A percentile compares a stretch with the other conserved stretches of the same genome.
phyloP scores from a whole-genome alignment of 2,888 invertebrate genomes.

The Pterostichus niger region DNA sequence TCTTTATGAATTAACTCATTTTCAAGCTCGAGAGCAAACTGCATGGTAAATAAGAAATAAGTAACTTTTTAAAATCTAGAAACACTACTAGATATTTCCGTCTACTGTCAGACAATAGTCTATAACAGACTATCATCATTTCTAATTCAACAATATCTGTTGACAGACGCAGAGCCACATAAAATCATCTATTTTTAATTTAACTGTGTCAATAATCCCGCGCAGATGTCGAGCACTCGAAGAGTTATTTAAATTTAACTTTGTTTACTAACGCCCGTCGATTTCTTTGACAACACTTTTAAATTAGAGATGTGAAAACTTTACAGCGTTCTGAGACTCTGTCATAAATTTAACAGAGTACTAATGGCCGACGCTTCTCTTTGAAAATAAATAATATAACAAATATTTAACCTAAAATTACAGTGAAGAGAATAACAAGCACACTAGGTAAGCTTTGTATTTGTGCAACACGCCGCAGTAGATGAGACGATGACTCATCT shows the following conservation, averaged over 20 bases:
- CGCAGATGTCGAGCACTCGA: slow-evolving; percentile 46
- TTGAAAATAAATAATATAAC: neutral
- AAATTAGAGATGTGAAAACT: slow-evolving; percentile 34
- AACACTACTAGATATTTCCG: too few species aligned
- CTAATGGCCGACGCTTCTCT: slow-evolving; percentile 4
- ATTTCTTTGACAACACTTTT: slow-evolving; percentile 59
- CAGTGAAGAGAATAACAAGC: neutral
- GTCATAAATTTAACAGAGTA: slow-evolving; percentile 40
- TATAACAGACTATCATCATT: neutral
- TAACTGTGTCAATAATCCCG: slow-evolving; percentile 58
- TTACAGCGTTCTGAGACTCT: neutral
- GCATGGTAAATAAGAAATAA: too few species aligned
- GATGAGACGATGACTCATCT: neutral
- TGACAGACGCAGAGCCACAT: slow-evolving; percentile 2
- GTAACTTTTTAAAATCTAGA: too few species aligned
- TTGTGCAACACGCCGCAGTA: neutral
- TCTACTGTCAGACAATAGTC: too few species aligned
- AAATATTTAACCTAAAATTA: slow-evolving; percentile 14
- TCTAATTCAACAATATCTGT: neutral
- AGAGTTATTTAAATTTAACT: slow-evolving; percentile 59
- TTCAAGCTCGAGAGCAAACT: too few species aligned
- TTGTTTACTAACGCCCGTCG: slow-evolving; percentile 58
- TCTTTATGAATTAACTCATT: too few species aligned
- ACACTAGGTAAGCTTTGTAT: neutral
- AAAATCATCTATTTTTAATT: slow-evolving; percentile 48